Conservation (phyloP, 2,888 invertebrate genomes). For the Arrhopalites spinosus region DNA sequence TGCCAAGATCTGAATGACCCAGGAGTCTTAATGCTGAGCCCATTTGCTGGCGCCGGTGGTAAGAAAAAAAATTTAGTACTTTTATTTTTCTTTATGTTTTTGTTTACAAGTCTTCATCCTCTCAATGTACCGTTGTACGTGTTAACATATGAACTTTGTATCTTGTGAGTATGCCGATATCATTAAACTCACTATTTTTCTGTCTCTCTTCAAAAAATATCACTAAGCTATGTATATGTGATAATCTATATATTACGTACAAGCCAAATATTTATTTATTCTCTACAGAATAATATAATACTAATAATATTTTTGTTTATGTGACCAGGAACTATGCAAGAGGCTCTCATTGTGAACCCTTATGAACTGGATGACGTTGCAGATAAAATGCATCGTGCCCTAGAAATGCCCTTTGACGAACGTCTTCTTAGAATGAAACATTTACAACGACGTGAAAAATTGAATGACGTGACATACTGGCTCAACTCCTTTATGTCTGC, state of each 20-base stretch:
- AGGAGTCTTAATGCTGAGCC: conserved; percentile 61
- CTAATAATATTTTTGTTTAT: no score
- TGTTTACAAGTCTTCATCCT: background rate
- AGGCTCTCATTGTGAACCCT: conserved; percentile 61
- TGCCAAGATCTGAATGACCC: conserved; percentile 60
- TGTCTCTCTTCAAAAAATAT: no score
- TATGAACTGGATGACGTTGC: conserved; percentile 61
- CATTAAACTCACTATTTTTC: no score
- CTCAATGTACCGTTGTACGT: background rate
- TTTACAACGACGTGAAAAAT: conserved; percentile 59
- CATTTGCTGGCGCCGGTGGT: conserved; percentile 61
- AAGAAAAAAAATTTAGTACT: conserved; percentile 29
- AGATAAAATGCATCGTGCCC: conserved; percentile 60
- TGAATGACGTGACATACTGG: conserved; percentile 60
- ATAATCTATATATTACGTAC: no score
- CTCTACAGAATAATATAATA: no score
- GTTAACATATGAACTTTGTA: background rate
- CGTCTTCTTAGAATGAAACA: conserved; percentile 60
- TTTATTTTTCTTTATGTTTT: background rate
- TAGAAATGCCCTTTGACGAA: conserved; percentile 61
- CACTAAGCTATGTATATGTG: no score
- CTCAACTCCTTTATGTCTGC: conserved; percentile 60
- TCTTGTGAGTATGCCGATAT: no score
- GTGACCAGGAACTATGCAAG: conserved; percentile 60
- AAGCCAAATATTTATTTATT: no score